These are phyloP conservation scores for Castor canadensis DNA, from an alignment of 2,113 vertebrate species.

Conservation along the genomic window DNA sequence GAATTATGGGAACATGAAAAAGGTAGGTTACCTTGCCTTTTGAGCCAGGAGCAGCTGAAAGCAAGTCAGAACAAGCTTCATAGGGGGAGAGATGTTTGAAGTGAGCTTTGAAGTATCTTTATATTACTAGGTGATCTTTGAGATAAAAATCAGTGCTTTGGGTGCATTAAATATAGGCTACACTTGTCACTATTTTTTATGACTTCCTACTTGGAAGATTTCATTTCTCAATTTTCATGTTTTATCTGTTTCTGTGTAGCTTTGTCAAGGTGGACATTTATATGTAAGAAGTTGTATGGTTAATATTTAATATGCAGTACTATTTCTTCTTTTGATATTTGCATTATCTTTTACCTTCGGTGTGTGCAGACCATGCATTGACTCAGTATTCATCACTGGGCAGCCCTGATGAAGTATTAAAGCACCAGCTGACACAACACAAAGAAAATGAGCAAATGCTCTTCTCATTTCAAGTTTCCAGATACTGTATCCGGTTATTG, in stretches of 20 bases:
- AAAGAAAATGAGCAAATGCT: neutral
- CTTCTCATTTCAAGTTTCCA: slow-evolving; percentile 14
- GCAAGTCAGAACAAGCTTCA: neutral
- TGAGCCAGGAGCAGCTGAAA: neutral
- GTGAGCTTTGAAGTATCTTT: neutral
- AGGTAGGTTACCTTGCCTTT: neutral
- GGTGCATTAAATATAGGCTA: neutral
- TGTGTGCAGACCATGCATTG: neutral
- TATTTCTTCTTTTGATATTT: neutral
- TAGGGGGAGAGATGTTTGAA: neutral
- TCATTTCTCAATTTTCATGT: neutral
- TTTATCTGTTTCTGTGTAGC: neutral
- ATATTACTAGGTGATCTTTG: neutral
- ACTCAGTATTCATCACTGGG: accelerated
- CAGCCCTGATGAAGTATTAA: neutral
- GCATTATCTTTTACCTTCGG: neutral
- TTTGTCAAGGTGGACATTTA: accelerated
- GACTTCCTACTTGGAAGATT: neutral
- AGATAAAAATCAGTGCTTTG: neutral
- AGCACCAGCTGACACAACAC: neutral
- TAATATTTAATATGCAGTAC: accelerated
- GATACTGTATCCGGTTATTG: accelerated
- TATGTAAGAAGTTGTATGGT: too few species aligned
- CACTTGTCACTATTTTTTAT: neutral
- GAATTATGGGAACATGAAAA: neutral